Percentiles rank a stretch among this genome's conserved stretches.
Conservation (phyloP, 2,113 vertebrate genomes). For the Numenius arquata region DNA sequence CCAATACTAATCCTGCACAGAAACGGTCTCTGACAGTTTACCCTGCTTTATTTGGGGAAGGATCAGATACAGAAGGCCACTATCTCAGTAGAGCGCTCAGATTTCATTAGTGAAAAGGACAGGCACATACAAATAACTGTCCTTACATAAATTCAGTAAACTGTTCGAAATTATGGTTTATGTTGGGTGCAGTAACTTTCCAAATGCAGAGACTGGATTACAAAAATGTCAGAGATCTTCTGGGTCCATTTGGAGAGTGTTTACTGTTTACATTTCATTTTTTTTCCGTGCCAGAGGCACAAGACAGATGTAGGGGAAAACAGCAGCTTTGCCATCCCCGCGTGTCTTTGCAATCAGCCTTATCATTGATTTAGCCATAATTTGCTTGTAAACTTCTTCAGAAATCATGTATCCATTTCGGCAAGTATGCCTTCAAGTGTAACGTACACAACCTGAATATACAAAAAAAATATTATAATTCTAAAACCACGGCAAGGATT, state of each 20-base stretch:
- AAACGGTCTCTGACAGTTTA: neutral
- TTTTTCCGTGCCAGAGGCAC: neutral
- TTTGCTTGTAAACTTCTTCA: slow-evolving; percentile 8
- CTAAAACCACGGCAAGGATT: neutral
- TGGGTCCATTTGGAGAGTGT: neutral
- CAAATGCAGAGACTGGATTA: neutral
- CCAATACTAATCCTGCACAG: neutral
- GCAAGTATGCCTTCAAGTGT: neutral
- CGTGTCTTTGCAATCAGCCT: neutral
- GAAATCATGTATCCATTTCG: neutral
- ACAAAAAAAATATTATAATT: neutral
- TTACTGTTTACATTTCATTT: neutral
- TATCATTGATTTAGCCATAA: neutral
- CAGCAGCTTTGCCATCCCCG: neutral
- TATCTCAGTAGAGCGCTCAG: neutral
- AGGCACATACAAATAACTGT: neutral
- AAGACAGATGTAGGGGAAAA: neutral
- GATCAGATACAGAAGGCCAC: neutral
- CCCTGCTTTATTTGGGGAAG: neutral
- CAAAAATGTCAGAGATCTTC: neutral
- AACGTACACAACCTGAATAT: neutral
- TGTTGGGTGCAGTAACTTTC: neutral
- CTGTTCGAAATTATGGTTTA: neutral
- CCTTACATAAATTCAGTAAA: neutral
- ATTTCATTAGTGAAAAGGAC: neutral